phyloP scores from a whole-genome alignment of 2,888 invertebrate genomes.

The Phoronis australis region DNA sequence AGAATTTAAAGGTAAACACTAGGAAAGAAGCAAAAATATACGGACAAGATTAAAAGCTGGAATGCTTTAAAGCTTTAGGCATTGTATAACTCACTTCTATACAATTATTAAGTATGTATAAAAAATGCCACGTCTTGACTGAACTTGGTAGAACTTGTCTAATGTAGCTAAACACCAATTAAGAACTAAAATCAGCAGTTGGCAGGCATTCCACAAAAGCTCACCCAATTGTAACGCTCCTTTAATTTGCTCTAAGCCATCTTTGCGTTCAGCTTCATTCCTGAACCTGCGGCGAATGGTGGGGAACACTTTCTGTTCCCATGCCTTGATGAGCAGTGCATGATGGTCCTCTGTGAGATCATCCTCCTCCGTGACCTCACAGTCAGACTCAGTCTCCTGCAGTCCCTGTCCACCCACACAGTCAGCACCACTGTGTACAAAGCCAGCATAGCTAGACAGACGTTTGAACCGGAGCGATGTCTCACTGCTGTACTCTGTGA shows the following conservation, averaged over 20 bases:
- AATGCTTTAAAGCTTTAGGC: too few species aligned
- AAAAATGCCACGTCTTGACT: too few species aligned
- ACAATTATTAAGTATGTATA: too few species aligned
- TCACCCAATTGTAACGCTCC: constrained; percentile 51
- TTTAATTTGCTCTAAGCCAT: constrained; percentile 52
- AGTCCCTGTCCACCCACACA: constrained; percentile 21
- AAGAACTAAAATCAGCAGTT: too few species aligned
- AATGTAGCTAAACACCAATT: too few species aligned
- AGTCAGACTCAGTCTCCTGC: constrained; percentile 41
- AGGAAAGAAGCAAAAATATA: too few species aligned
- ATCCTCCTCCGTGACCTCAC: constrained; percentile 45
- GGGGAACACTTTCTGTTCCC: constrained; percentile 53
- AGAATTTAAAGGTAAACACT: too few species aligned
- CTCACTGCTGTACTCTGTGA: constrained; percentile 43
- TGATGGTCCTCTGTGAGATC: constrained; percentile 46
- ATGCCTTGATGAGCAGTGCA: constrained; percentile 50
- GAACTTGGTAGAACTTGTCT: too few species aligned
- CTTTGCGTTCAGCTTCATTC: constrained; percentile 52
- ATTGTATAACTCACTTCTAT: too few species aligned
- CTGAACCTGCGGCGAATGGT: constrained; percentile 50
- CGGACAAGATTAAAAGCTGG: too few species aligned
- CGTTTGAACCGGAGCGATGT: constrained; percentile 38
- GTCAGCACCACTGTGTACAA: constrained; percentile 41
- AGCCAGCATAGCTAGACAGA: constrained; percentile 39
- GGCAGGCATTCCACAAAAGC: constrained; percentile 1